Percentiles rank a stretch among this genome's conserved stretches.
Evolutionary conservation across 2,797 vertebrate genomes (phyloP).

Genomic region (Channallabes apus): DNA sequence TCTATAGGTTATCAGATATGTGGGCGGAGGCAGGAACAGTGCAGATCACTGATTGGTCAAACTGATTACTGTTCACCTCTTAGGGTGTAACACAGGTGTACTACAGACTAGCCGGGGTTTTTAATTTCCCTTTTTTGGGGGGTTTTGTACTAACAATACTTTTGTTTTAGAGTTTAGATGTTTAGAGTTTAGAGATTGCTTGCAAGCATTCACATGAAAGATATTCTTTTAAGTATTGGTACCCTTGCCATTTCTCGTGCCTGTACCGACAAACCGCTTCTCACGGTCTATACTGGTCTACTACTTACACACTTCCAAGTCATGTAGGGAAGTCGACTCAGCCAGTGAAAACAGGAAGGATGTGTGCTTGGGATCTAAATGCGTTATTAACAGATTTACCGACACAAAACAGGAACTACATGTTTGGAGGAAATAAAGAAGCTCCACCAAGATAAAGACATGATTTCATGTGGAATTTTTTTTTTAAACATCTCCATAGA

Average conservation of each 20-base stretch:
- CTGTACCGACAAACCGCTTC: background rate
- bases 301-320: background rate
- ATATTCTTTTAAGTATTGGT: background rate
- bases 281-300: background rate
- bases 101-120: no score
- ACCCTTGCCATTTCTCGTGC: background rate
- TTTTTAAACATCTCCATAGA: background rate
- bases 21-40: background rate
- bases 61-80: no score
- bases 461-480: background rate
- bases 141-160: no score
- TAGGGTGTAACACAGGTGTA: no score
- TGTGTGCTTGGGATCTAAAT: background rate
- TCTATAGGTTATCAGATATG: background rate
- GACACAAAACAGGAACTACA: background rate
- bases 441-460: constrained; percentile 10
- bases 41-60: background rate
- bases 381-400: constrained; percentile 1
- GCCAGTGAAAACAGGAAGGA: constrained; percentile 1
- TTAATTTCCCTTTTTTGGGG: no score
- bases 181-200: no score
- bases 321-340: background rate
- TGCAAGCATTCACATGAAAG: no score
- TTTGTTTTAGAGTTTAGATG: no score
- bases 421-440: background rate